Evolutionary conservation across 1,140 invertebrate genomes (phyloP).

Genomic region (Rhagoletis zephyria): DNA sequence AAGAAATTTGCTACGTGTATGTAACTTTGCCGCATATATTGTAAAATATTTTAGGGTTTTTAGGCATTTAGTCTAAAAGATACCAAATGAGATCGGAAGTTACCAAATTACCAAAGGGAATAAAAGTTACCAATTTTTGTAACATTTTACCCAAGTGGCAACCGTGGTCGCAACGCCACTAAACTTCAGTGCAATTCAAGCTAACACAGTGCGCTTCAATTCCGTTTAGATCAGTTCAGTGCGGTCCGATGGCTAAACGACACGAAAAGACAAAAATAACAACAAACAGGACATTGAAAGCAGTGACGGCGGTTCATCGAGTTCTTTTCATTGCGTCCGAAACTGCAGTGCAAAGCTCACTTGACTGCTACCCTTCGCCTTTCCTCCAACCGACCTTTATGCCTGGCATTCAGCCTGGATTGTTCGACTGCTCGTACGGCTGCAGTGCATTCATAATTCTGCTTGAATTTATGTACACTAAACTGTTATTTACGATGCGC

Average conservation of each 20-base stretch:
- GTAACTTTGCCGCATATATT: no score
- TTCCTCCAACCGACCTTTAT: not conserved
- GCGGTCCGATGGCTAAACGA: conserved; percentile 37
- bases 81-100: no score
- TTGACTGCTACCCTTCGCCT: not conserved
- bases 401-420: not conserved
- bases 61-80: no score
- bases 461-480: conserved; percentile 51
- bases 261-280: not conserved
- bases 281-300: not conserved
- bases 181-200: conserved; percentile 20
- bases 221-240: conserved; percentile 30
- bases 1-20: no score
- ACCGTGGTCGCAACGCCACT: not conserved
- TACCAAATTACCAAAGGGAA: no score
- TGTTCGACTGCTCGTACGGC: not conserved
- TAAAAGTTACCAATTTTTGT: no score
- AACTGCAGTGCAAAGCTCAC: conserved; percentile 35
- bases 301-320: conserved; percentile 22
- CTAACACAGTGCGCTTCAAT: conserved; percentile 29
- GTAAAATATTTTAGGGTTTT: no score
- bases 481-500: conserved; percentile 47
- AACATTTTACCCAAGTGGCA: no score
- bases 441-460: conserved; percentile 50
- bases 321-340: not conserved